Conservation (phyloP, 2,113 vertebrate species). For the Sula dactylatra region DNA sequence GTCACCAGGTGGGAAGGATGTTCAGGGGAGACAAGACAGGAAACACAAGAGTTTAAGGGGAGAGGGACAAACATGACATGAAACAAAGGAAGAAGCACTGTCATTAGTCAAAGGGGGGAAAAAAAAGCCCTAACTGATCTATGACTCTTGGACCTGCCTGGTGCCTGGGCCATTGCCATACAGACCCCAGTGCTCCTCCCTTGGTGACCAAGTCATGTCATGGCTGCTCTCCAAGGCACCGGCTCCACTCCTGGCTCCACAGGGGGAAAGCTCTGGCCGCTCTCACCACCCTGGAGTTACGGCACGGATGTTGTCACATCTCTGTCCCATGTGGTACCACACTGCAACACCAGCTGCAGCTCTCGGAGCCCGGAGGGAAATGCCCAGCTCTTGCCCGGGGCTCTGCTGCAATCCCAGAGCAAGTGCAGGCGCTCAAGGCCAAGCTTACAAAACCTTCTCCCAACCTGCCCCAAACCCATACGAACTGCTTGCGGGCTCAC, state of each 20-base stretch:
- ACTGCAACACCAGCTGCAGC: not conserved
- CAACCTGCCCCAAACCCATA: not conserved
- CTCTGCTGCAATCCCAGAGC: not conserved
- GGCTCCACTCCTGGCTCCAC: not conserved
- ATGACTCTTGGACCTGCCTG: not conserved
- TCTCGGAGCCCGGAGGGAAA: fast-evolving
- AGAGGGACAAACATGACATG: constrained; percentile 51
- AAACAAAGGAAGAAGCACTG: constrained; percentile 65
- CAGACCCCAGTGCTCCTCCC: not conserved
- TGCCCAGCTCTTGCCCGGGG: fast-evolving
- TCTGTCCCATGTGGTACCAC: not conserved
- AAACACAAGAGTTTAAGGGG: constrained; percentile 53
- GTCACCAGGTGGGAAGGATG: constrained; percentile 66
- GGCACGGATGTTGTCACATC: not conserved
- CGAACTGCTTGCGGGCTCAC: not conserved
- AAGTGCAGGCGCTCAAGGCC: fast-evolving
- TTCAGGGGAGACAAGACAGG: constrained; percentile 75
- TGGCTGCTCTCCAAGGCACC: not conserved
- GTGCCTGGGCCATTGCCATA: fast-evolving
- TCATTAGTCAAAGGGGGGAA: not conserved
- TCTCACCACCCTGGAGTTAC: not conserved
- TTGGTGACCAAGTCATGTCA: not conserved
- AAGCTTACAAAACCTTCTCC: not conserved
- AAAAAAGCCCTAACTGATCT: not conserved
- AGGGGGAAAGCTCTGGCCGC: not conserved